Percentiles rank a stretch among this genome's conserved stretches.
phyloP scores from a whole-genome alignment of 1,140 invertebrate species.

The Magallana angulata region DNA sequence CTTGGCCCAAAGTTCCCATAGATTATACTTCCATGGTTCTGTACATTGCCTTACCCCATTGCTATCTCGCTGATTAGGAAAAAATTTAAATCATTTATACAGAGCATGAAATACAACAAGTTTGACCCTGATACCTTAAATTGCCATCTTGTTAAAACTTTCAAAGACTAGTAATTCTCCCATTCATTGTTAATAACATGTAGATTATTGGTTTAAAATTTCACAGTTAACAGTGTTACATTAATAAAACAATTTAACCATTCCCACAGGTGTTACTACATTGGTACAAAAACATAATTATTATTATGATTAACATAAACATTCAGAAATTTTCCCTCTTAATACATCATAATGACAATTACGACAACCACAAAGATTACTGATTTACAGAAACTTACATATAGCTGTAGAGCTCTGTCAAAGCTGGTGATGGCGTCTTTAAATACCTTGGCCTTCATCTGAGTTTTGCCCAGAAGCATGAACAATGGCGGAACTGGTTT shows the following conservation, averaged over 20 bases:
- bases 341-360: too few species aligned
- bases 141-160: neutral
- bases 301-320: neutral
- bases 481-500: slow-evolving; percentile 73
- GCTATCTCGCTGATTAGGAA: slow-evolving; percentile 20
- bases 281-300: neutral
- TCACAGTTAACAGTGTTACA: neutral
- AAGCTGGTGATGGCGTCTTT: slow-evolving; percentile 76
- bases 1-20: slow-evolving; percentile 17
- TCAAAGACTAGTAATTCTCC: neutral
- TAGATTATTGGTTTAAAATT: too few species aligned
- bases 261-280: neutral
- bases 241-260: neutral
- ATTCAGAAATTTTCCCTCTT: too few species aligned
- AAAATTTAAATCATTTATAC: neutral
- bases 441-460: slow-evolving; percentile 79
- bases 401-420: slow-evolving; percentile 72
- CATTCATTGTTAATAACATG: too few species aligned
- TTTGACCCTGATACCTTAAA: neutral
- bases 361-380: too few species aligned
- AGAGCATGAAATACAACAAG: neutral
- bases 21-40: neutral
- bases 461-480: slow-evolving; percentile 78
- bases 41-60: slow-evolving; percentile 2
- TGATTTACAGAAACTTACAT: slow-evolving; percentile 57